These are phyloP conservation scores for Odontothrips loti DNA, from an alignment of 2,888 invertebrate species.

Conservation along the genomic window DNA sequence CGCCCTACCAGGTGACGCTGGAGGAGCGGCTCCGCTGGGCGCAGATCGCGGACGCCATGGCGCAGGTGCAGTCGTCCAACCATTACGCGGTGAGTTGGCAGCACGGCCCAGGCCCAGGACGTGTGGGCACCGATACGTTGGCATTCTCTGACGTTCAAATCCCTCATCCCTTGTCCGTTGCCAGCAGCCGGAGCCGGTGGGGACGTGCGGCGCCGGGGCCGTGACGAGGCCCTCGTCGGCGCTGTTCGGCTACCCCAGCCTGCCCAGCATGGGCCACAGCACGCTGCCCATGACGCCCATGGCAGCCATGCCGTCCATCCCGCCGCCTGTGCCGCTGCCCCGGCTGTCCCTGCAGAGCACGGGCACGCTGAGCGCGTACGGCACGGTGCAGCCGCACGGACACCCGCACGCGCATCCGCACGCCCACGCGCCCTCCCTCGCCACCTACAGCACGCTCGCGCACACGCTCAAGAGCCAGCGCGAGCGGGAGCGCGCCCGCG, in stretches of 20 bases:
- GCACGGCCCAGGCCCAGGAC: too few species aligned
- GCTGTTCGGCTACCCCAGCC: conserved; percentile 73
- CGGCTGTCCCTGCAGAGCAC: conserved; percentile 44
- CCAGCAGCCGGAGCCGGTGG: conserved; percentile 66
- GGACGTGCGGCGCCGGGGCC: conserved; percentile 39
- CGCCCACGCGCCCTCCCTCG: conserved; percentile 11
- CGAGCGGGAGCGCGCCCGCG: conserved; percentile 17
- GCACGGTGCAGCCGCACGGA: conserved; percentile 24
- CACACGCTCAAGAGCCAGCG: conserved; percentile 29
- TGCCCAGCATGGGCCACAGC: conserved; percentile 50
- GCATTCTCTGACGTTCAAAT: too few species aligned
- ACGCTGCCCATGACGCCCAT: conserved; percentile 46
- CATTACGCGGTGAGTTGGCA: conserved; percentile 68
- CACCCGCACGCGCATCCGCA: background rate
- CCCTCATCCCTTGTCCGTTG: too few species aligned
- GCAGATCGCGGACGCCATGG: conserved; percentile 84
- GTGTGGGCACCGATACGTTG: too few species aligned
- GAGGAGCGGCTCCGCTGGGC: conserved; percentile 85
- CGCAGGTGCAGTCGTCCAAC: conserved; percentile 60
- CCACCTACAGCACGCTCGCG: conserved; percentile 22
- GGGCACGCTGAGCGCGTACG: conserved; percentile 10
- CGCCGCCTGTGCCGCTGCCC: conserved; percentile 51
- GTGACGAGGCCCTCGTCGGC: conserved; percentile 68
- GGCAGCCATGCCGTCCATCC: too few species aligned
- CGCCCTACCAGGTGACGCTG: conserved; percentile 71